Percentiles rank a stretch among this genome's conserved stretches.
Conservation (phyloP, 2,113 vertebrate genomes). For the Oceanites oceanicus region DNA sequence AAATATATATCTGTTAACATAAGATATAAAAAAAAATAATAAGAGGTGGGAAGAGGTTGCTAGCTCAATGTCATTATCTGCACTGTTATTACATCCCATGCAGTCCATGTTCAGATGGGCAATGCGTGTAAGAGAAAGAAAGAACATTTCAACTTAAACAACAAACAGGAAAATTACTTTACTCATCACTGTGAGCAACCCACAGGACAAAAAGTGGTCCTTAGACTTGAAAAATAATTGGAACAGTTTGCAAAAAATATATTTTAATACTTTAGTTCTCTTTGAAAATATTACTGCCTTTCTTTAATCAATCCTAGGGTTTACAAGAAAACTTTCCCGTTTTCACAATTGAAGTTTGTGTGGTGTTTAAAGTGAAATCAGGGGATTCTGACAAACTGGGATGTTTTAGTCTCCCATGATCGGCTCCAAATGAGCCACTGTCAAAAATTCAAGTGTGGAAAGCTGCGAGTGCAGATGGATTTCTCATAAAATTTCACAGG, state of each 20-base stretch:
- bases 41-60: neutral
- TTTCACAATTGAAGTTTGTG: neutral
- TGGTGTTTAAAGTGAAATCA: neutral
- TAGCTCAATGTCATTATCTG: neutral
- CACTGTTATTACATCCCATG: neutral
- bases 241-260: neutral
- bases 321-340: neutral
- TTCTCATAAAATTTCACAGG: neutral
- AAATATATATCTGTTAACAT: neutral
- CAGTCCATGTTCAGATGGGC: neutral
- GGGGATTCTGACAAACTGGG: neutral
- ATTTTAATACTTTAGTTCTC: neutral
- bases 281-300: neutral
- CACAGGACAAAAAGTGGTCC: neutral
- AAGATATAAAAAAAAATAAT: neutral
- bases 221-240: neutral
- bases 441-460: neutral
- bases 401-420: neutral
- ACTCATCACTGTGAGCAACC: neutral
- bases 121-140: neutral
- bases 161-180: neutral
- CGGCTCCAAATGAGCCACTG: neutral
- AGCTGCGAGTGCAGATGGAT: accelerated
- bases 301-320: neutral
- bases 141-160: neutral